Conservation (phyloP, 53 echinoderm and acorn worm genomes). For the Paracentrotus lividus region DNA sequence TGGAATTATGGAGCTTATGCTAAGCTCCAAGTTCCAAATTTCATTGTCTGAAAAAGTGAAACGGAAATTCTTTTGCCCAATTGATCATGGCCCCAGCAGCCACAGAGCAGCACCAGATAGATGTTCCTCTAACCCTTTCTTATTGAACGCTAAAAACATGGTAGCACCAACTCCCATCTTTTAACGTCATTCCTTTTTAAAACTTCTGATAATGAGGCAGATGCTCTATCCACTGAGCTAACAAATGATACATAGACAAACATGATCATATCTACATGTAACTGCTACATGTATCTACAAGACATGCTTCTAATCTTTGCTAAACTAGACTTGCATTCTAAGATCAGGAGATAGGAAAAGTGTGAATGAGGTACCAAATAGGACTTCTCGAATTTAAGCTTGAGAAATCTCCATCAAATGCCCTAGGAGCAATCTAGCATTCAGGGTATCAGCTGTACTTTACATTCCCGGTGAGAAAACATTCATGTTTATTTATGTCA, state of each 20-base stretch:
- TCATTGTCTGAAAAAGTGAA: no score
- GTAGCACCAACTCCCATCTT: no score
- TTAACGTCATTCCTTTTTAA: no score
- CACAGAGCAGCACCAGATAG: no score
- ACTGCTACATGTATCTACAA: not conserved
- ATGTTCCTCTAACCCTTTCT: no score
- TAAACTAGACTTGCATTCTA: not conserved
- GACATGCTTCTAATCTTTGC: not conserved
- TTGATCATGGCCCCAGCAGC: no score
- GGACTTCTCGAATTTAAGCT: not conserved
- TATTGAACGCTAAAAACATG: no score
- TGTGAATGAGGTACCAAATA: not conserved
- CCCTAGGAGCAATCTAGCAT: not conserved
- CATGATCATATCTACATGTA: not conserved
- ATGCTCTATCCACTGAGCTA: not conserved
- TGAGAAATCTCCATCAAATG: not conserved
- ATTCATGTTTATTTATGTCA: slow-evolving; percentile 39
- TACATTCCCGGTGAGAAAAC: slow-evolving; percentile 3
- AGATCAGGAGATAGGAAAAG: not conserved
- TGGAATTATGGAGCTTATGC: no score
- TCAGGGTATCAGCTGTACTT: slow-evolving; percentile 43
- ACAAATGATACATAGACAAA: not conserved
- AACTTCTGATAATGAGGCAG: not conserved
- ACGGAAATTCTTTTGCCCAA: no score
- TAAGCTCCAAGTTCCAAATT: no score